phyloP scores from a whole-genome alignment of 1,140 invertebrate species.

The Eueides isabella region DNA sequence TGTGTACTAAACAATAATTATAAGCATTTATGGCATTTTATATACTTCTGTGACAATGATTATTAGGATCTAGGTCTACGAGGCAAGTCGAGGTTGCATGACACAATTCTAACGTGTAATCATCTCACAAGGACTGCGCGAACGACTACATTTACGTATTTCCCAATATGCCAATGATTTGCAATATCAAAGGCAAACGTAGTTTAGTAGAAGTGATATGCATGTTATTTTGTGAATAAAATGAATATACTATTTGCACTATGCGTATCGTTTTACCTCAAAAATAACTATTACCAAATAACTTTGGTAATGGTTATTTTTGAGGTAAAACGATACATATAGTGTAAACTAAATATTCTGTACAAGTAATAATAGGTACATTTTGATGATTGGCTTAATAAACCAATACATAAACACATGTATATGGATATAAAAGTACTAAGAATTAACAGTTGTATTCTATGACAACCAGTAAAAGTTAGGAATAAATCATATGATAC shows the following conservation, averaged over 20 bases:
- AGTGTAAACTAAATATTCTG: too few species aligned
- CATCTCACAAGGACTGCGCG: slow-evolving; percentile 27
- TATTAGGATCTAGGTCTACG: slow-evolving; percentile 28
- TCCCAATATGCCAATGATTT: slow-evolving; percentile 33
- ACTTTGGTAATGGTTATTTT: too few species aligned
- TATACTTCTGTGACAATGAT: slow-evolving; percentile 12
- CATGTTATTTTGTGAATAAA: slow-evolving; percentile 7
- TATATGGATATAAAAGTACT: too few species aligned
- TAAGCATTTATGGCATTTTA: neutral
- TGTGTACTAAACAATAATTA: neutral
- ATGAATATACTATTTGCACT: neutral
- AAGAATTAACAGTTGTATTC: too few species aligned
- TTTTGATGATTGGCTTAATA: too few species aligned
- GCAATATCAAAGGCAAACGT: slow-evolving; percentile 27
- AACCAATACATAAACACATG: too few species aligned
- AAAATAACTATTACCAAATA: too few species aligned
- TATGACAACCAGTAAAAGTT: too few species aligned
- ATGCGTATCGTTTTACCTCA: too few species aligned
- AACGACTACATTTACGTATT: slow-evolving; percentile 32
- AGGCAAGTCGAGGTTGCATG: slow-evolving; percentile 25
- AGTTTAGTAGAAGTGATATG: slow-evolving; percentile 2
- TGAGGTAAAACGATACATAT: too few species aligned
- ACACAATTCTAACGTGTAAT: slow-evolving; percentile 33
- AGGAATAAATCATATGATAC: too few species aligned
- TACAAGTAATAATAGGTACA: too few species aligned